A percentile compares a stretch with the other conserved stretches of the same genome.
phyloP scores from a whole-genome alignment of 2,797 vertebrate species.

The Hylomyscus alleni region DNA sequence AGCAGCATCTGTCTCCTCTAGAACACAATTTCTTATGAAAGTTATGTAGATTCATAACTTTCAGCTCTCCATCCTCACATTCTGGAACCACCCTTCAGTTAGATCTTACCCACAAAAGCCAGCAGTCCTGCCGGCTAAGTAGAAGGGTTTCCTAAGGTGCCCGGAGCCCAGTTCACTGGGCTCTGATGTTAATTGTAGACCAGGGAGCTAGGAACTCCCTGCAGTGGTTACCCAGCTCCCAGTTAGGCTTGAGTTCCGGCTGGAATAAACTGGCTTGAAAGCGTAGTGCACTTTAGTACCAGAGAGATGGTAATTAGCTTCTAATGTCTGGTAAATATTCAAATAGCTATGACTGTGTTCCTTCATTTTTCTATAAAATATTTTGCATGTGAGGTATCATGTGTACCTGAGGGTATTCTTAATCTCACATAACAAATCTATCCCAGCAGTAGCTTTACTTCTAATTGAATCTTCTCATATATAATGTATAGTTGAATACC shows the following conservation, averaged over 20 bases:
- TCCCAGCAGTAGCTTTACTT: not conserved
- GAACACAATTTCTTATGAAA: not conserved
- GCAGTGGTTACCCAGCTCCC: not conserved
- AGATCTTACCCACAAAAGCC: constrained; percentile 4
- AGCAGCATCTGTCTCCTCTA: not conserved
- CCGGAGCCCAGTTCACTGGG: not conserved
- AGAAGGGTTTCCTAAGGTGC: not conserved
- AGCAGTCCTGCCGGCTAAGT: not conserved
- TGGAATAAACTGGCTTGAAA: not conserved
- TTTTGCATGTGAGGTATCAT: not conserved
- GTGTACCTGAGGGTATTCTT: not conserved
- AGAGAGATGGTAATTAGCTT: constrained; percentile 2
- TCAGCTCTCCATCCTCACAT: not conserved
- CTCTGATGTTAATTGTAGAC: no score
- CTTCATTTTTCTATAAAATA: constrained; percentile 30
- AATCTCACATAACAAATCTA: constrained; percentile 8
- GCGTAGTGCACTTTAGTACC: not conserved
- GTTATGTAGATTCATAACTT: not conserved
- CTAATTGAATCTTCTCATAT: not conserved
- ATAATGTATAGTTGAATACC: not conserved
- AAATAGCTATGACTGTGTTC: constrained; percentile 7
- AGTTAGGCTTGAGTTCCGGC: not conserved
- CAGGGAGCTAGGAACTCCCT: not conserved
- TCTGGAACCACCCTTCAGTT: not conserved
- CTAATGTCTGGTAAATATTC: not conserved